phyloP scores from a whole-genome alignment of 2,113 vertebrate species.

The Alexandromys fortis region DNA sequence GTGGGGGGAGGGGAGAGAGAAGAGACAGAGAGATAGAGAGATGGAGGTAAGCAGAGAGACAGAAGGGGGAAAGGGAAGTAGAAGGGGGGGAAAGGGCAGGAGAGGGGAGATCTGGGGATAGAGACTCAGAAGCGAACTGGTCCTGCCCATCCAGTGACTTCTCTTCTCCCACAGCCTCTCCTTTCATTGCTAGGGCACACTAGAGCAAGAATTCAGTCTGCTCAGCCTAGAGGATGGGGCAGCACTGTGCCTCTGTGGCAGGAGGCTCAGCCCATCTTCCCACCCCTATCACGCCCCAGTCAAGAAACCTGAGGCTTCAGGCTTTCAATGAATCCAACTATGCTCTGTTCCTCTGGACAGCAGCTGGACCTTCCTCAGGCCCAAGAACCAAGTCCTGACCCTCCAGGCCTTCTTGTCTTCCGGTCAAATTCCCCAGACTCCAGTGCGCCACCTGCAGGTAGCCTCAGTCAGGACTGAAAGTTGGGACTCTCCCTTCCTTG shows the following conservation, averaged over 20 bases:
- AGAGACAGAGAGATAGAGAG: background rate
- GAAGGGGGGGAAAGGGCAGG: background rate
- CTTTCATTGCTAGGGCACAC: background rate
- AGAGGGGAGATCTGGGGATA: too few relatives aligned
- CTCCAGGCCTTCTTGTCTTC: background rate
- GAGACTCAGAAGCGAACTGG: background rate
- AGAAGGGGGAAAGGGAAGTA: background rate
- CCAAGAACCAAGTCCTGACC: background rate
- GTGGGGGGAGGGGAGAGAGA: background rate
- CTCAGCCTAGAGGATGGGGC: background rate
- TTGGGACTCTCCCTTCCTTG: background rate
- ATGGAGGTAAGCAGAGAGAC: background rate
- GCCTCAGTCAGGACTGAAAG: background rate
- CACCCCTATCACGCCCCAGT: background rate
- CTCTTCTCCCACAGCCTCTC: background rate
- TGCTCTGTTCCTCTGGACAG: background rate
- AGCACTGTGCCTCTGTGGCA: fast-evolving
- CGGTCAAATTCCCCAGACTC: background rate
- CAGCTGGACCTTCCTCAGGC: background rate
- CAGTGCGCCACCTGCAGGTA: background rate
- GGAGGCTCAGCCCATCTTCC: background rate
- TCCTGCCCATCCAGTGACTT: background rate
- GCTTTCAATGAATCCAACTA: background rate
- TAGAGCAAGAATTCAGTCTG: background rate
- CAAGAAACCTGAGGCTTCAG: background rate